Evolutionary conservation across 2,888 invertebrate genomes (phyloP), one percentile per base, ranked within the genome.

Genomic region (Hydriomena furcata): DNA sequence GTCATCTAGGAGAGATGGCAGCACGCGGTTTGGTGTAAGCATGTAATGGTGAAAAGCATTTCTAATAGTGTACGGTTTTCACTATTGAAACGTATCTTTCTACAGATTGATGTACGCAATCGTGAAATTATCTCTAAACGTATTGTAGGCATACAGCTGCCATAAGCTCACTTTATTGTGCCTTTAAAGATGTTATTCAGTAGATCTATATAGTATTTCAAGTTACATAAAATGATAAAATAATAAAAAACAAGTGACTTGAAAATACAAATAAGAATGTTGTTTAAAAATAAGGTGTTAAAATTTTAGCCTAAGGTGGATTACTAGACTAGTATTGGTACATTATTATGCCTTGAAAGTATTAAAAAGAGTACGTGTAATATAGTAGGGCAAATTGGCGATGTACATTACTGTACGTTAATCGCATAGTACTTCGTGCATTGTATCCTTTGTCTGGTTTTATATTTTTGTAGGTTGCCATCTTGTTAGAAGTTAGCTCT

Each of bases 341-440:
- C 75, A 77, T 72, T 70, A 71, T 62, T 78, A 82, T 86, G 85
- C 89, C 89, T 87, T 68, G 70, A 86, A 89, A 89, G 89, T 88
- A 89, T 89, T 89, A 89, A 82, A 17, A 80, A 77, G 59, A 73
- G 83, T 86, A 88, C 74, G 71, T 88, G 83, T 84, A 84, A 74
- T 63, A 76, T 82, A 82, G 81, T 63, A 66, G 73, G 84, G 79
- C 85, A 85, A 86, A 80, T 20, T 65, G 71, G 73, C 80, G 73
- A 67, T 86, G 89, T 85, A 88, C 89, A 68, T 76, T 87, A 88
- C 88, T 89, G 81, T 88, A 86, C 88, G 89, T 65, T 72, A 58
- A 64, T 77, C 87, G 88, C 85, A 88, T 83, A 88, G 89, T 88
- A 88, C 68, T 78, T 84, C 62, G 86, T 88, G 86, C 88, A 86